These are phyloP conservation scores for Tetraodon nigroviridis DNA, from an alignment of 2,113 vertebrate species.

Conservation along the genomic window DNA sequence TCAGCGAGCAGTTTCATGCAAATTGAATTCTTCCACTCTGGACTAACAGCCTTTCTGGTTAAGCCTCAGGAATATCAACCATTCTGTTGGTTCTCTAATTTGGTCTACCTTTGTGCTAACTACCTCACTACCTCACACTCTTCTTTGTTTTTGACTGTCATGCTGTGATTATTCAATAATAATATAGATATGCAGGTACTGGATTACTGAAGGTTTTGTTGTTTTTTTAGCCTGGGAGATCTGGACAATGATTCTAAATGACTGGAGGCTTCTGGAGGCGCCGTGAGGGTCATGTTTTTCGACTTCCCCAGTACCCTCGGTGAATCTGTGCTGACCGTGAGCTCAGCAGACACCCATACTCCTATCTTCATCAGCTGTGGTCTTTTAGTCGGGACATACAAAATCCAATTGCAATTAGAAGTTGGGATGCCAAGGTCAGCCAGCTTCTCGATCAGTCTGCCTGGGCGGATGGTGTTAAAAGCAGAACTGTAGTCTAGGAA, in stretches of 20 bases:
- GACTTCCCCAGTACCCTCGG: too few relatives aligned
- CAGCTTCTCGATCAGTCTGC: too few relatives aligned
- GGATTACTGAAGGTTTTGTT: slow-evolving; percentile 3
- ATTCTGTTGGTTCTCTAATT: slow-evolving; percentile 42
- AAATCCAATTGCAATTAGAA: too few relatives aligned
- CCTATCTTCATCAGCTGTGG: too few relatives aligned
- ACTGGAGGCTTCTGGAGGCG: too few relatives aligned
- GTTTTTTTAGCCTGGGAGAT: slow-evolving; percentile 33
- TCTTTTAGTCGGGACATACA: too few relatives aligned
- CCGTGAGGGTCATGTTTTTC: too few relatives aligned
- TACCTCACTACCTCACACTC: slow-evolving; percentile 13
- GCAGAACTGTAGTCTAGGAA: too few relatives aligned
- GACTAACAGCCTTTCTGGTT: slow-evolving; percentile 58
- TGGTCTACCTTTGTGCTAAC: slow-evolving; percentile 7
- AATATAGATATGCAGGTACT: slow-evolving; percentile 37
- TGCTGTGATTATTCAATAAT: slow-evolving; percentile 66
- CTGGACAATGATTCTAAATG: slow-evolving; percentile 57
- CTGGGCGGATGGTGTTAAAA: too few relatives aligned
- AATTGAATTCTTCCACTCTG: slow-evolving; percentile 71
- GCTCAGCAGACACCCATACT: too few relatives aligned
- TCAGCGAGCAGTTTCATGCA: slow-evolving; percentile 28
- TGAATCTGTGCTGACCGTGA: too few relatives aligned
- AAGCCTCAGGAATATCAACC: slow-evolving; percentile 69
- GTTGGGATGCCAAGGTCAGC: too few relatives aligned
- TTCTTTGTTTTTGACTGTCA: slow-evolving; percentile 50